These are phyloP conservation scores for Leptopilina myrica DNA, from an alignment of 2,888 invertebrate genomes.

Conservation along the genomic window DNA sequence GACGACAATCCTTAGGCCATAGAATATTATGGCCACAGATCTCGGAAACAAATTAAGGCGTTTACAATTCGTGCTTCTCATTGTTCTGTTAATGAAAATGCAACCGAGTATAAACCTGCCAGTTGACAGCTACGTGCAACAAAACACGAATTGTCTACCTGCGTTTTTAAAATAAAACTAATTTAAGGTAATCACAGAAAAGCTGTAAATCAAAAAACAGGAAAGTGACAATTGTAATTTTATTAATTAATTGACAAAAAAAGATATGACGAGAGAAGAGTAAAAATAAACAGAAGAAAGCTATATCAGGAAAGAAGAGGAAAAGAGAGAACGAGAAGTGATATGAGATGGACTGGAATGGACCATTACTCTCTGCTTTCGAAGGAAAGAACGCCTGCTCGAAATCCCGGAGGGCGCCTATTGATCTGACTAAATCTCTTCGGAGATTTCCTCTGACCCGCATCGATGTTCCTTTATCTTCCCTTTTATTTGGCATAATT, in stretches of 20 bases:
- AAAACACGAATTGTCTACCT: not conserved
- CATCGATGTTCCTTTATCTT: conserved; percentile 46
- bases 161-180: too few relatives aligned
- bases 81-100: conserved; percentile 23
- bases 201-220: not conserved
- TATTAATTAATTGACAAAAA: not conserved
- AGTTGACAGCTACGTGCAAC: not conserved
- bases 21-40: conserved; percentile 1
- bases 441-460: conserved; percentile 41
- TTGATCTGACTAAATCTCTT: conserved; percentile 40
- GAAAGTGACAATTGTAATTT: not conserved
- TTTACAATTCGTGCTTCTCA: conserved; percentile 30
- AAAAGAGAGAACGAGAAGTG: conserved; percentile 13
- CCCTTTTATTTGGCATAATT: conserved; percentile 51
- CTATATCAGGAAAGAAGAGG: not conserved
- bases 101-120: not conserved
- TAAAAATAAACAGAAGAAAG: not conserved
- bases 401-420: conserved; percentile 41
- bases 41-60: conserved; percentile 29
- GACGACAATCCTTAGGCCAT: not conserved
- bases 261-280: not conserved
- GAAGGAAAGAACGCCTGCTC: conserved; percentile 44
- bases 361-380: conserved; percentile 47
- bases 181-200: too few relatives aligned
- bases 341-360: conserved; percentile 45